Percentiles rank a stretch among this genome's conserved stretches.
These are phyloP conservation scores for Antrozous pallidus DNA, from an alignment of 2,797 vertebrate species.

Conservation along the genomic window DNA sequence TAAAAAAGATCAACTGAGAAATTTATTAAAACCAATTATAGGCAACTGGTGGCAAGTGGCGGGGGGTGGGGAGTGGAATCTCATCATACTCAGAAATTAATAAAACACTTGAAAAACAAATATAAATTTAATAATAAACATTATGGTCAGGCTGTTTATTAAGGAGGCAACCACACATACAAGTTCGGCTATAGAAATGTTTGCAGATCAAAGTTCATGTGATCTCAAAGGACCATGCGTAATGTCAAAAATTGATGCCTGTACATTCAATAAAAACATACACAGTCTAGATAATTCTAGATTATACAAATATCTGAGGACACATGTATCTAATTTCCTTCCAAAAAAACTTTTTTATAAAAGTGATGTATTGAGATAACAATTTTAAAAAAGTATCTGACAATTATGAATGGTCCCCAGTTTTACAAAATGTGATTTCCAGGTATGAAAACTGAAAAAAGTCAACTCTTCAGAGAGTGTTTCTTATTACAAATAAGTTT, in stretches of 20 bases:
- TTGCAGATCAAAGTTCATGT: constrained; percentile 54
- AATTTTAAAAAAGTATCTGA: constrained; percentile 68
- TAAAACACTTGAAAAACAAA: constrained; percentile 72
- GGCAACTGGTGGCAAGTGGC: not conserved
- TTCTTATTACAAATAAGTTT: constrained; percentile 63
- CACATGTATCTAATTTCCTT: constrained; percentile 38
- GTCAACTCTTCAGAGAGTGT: constrained; percentile 55
- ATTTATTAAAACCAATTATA: constrained; percentile 50
- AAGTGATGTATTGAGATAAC: constrained; percentile 60
- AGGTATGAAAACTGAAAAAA: constrained; percentile 72
- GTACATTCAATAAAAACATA: constrained; percentile 58
- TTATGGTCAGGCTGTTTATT: constrained; percentile 65
- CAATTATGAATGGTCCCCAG: constrained; percentile 75
- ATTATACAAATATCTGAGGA: constrained; percentile 70
- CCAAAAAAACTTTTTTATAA: constrained; percentile 68
- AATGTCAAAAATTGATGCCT: constrained; percentile 68
- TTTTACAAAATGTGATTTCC: constrained; percentile 76
- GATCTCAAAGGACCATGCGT: constrained; percentile 72
- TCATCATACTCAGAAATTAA: constrained; percentile 61
- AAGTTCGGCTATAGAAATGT: constrained; percentile 68
- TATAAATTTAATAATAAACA: constrained; percentile 73
- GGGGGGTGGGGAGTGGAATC: not conserved
- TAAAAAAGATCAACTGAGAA: constrained; percentile 32
- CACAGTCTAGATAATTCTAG: constrained; percentile 63
- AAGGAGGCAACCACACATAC: constrained; percentile 66